These are phyloP conservation scores for Enchytraeus crypticus DNA, from an alignment of 2,888 invertebrate species.

Conservation along the genomic window DNA sequence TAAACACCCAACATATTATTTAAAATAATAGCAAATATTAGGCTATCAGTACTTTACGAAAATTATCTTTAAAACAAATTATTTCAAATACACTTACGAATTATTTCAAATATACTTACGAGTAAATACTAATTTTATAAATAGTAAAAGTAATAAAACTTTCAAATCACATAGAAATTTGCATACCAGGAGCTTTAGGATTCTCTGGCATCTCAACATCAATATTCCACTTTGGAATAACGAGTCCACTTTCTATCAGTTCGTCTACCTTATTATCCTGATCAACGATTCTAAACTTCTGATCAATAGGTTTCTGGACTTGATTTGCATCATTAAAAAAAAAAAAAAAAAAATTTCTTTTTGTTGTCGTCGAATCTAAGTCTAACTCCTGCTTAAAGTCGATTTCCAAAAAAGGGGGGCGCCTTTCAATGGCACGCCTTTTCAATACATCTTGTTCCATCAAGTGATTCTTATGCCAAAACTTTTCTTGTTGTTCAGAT, in stretches of 20 bases:
- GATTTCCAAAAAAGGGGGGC: constrained; percentile 9
- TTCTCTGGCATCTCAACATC: neutral
- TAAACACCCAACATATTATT: too few relatives aligned
- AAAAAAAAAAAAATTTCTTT: neutral
- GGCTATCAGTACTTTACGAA: too few relatives aligned
- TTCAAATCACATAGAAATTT: too few relatives aligned
- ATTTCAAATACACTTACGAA: too few relatives aligned
- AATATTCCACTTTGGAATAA: constrained; percentile 13
- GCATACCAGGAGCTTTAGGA: neutral
- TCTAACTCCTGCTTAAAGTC: neutral
- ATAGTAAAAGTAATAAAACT: too few relatives aligned
- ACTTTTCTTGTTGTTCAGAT: too few relatives aligned
- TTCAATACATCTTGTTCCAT: neutral
- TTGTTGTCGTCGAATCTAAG: neutral
- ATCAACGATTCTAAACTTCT: neutral
- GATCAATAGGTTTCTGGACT: neutral
- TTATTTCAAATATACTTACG: too few relatives aligned
- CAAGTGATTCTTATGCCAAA: too few relatives aligned
- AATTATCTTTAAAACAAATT: too few relatives aligned
- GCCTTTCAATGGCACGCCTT: constrained; percentile 3
- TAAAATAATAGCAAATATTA: too few relatives aligned
- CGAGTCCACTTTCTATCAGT: constrained; percentile 6
- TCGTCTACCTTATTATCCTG: neutral
- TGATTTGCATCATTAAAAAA: neutral
- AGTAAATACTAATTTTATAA: too few relatives aligned